Conservation (phyloP, 2,888 invertebrate species). For the Drosophila kambysellisi region DNA sequence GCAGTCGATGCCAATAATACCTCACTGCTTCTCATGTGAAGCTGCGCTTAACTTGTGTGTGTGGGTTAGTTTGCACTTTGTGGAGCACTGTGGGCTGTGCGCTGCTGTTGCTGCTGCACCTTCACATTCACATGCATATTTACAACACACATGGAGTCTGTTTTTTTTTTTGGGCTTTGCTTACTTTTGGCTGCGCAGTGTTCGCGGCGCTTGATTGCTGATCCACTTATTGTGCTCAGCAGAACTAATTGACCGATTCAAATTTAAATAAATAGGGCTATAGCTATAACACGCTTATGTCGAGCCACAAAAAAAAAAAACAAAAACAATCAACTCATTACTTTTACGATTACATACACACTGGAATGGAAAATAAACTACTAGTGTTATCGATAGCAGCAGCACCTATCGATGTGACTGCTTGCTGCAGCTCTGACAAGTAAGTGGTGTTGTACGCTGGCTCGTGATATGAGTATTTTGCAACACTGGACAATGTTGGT, state of each 20-base stretch:
- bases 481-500: conserved; percentile 11
- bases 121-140: conserved; percentile 24
- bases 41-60: conserved; percentile 45
- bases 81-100: conserved; percentile 17
- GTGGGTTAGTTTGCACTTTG: conserved; percentile 32
- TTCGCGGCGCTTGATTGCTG: conserved; percentile 22
- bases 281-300: conserved; percentile 42
- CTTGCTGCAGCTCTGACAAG: conserved; percentile 5
- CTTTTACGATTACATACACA: conserved; percentile 58
- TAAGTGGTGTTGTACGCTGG: conserved; percentile 1
- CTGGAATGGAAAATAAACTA: conserved; percentile 48
- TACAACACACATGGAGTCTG: conserved; percentile 23
- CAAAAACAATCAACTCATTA: conserved; percentile 60
- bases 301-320: conserved; percentile 39
- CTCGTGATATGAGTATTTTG: neutral
- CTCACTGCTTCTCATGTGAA: conserved; percentile 32
- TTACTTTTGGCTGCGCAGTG: conserved; percentile 46
- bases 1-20: conserved; percentile 16
- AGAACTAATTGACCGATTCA: conserved; percentile 10
- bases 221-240: conserved; percentile 8
- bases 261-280: conserved; percentile 32
- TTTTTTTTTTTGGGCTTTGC: conserved; percentile 35
- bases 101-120: conserved; percentile 19
- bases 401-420: conserved; percentile 19
- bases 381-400: conserved; percentile 35